Base-by-base conservation (phyloP, 2,888 invertebrate species). In the Psylliodes chrysocephalus region DNA sequence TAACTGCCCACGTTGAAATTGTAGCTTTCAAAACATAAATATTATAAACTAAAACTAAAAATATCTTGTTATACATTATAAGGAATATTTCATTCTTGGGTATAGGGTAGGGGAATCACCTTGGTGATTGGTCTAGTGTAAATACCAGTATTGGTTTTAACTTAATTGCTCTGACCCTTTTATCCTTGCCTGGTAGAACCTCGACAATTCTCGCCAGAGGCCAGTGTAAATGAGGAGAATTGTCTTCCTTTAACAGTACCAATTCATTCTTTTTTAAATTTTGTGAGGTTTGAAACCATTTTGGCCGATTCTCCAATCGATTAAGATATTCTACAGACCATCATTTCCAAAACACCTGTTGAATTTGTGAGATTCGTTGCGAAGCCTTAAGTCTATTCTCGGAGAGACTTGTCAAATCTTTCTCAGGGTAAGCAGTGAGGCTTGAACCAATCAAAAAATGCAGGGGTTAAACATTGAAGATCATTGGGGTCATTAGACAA, bases 241-340 rank as follows among this genome's bases (percentile, higher is more conserved):
- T n/a, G n/a, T n/a, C n/a, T n/a, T n/a, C n/a, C n/a, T n/a, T n/a
- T n/a, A n/a, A n/a, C n/a, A n/a, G n/a, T n/a, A n/a, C n/a, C n/a
- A n/a, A n/a, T 7, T 54, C 42, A 54, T 54, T 42, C 12, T 25
- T 1, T 25, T 54, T 25, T 6, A 42, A 42, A 54, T 54, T 54
- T 42, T 28, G 15, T 8, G 42, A n/a, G 14, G 40, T 12, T 14
- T 18, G 17, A 15, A 42, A 25, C 54, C 54, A 54, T 42, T 54
- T 54, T 8, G 54, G 54, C 10, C 54, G 17, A 28, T 42, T 54
- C 19, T 54, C 42, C 28, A 54, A 42, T 6, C 25, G 42, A 15
- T 40, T 40, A 8, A 54, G 28, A 17, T 54, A 54, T 14, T 54
- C 54, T 4, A 42, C 17, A 28, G 54, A 42, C 42, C 54, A 54